These are phyloP conservation scores for Beaufortia kweichowensis DNA, from an alignment of 2,113 vertebrate species.

Conservation along the genomic window DNA sequence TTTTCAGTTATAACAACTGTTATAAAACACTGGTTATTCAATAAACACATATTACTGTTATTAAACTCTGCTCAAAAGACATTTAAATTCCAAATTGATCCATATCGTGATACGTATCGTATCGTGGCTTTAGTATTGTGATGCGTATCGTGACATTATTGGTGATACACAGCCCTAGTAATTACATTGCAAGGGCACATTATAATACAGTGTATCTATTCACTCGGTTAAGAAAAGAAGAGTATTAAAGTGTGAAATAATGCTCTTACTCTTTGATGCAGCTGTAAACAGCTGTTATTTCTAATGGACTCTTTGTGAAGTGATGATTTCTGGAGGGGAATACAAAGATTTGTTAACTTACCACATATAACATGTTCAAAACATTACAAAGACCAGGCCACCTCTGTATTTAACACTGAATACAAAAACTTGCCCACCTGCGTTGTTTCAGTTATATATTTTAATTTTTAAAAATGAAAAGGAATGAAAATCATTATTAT, in stretches of 20 bases:
- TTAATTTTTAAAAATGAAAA: no score
- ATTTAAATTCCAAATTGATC: no score
- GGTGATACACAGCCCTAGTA: no score
- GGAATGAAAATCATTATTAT: no score
- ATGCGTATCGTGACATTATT: no score
- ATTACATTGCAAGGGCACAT: background rate
- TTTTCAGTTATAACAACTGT: no score
- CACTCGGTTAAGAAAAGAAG: slow-evolving; percentile 12
- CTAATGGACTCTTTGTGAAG: slow-evolving; percentile 76
- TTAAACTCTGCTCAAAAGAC: no score
- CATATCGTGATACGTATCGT: no score
- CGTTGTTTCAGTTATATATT: no score
- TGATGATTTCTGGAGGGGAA: slow-evolving; percentile 72
- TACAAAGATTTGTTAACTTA: slow-evolving; percentile 57
- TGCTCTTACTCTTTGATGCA: slow-evolving; percentile 79
- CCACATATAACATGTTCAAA: slow-evolving; percentile 39
- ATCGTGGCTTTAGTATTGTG: no score
- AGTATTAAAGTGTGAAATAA: slow-evolving; percentile 42
- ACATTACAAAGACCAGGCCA: slow-evolving; percentile 26
- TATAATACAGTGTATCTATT: background rate
- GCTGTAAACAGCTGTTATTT: slow-evolving; percentile 79
- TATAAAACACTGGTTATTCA: no score
- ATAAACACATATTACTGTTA: no score
- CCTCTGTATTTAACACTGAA: slow-evolving; percentile 10
- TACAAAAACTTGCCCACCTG: slow-evolving; percentile 8